Evolutionary conservation across 2,113 vertebrate species (phyloP).

Genomic region (Baryphthengus martii): DNA sequence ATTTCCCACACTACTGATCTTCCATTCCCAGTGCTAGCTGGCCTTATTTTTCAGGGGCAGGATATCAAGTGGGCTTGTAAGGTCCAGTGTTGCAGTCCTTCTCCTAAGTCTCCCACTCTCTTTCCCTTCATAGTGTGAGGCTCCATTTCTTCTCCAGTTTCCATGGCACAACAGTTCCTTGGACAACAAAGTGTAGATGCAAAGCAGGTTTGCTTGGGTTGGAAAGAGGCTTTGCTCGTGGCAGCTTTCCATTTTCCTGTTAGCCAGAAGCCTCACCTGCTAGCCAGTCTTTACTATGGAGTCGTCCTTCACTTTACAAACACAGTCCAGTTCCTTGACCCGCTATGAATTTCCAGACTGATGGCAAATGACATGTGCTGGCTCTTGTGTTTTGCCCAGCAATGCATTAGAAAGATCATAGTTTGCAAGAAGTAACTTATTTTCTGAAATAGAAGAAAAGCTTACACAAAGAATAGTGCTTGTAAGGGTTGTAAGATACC

Average conservation of each 20-base stretch:
- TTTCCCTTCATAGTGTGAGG: background rate
- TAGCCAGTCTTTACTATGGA: background rate
- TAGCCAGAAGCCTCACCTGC: background rate
- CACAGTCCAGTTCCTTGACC: background rate
- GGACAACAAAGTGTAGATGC: background rate
- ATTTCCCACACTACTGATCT: background rate
- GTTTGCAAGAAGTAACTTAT: background rate
- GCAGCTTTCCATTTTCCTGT: background rate
- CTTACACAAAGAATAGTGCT: background rate
- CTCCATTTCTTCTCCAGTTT: background rate
- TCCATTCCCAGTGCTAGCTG: background rate
- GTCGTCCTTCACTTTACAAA: background rate
- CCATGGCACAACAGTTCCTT: background rate
- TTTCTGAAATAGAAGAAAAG: background rate
- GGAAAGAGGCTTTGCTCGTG: background rate
- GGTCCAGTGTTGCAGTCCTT: background rate
- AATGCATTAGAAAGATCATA: background rate
- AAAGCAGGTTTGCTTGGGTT: background rate
- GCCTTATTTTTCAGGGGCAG: background rate
- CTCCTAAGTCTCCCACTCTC: background rate
- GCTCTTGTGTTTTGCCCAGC: background rate
- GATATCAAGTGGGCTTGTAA: background rate
- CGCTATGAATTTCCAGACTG: background rate
- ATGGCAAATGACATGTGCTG: fast-evolving
- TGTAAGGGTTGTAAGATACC: background rate